Base-by-base conservation (phyloP, 2,888 invertebrate species). In the Sarcophaga variegata region DNA sequence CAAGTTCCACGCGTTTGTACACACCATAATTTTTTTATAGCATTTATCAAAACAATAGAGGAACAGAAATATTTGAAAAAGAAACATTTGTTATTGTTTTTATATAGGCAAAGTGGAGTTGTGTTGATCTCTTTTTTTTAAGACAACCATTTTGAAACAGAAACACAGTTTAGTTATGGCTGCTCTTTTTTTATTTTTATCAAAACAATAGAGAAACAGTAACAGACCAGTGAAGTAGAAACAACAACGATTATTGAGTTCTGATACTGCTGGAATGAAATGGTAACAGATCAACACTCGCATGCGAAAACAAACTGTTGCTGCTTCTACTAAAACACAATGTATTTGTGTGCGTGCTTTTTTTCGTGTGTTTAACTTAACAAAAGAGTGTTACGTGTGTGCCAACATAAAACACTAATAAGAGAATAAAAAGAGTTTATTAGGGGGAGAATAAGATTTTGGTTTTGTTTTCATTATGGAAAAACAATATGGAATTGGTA, bases 401-500 rank as follows among this genome's bases (percentile, higher is more conserved):
- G 8, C 37, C 37, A 37, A 10, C 37, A 37, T 10, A 37, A 37
- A 67, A 49, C 47, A 82, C 78, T 4, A 82, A 70, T 49, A 79
- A 63, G 54, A 54, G 54, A 54, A 54, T 54, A 17, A 54, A 54
- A 54, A 54, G 5, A 5, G 4, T 14, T 12, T 14, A 17, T 4
- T 14, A 17, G 0, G 17, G 17, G 14, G 17, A 54, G 17, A 54
- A 14, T 54, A 54, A 54, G 17, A 3, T 54, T 14, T 17, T 54
- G 1, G 54, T 12, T 54, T 72, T 72, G 82, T 37, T 37, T 37
- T 10, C 10, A 37, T 37, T 37, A 10, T 37, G 37, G 37, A 81
- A 87, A 87, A 86, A 88, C 87, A 74, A 64, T 79, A 83, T 88
- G 89, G 89, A 88, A 89, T 88, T 67, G 88, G 82, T 74, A 81